Evolutionary conservation across 1,140 invertebrate genomes (phyloP).

Genomic region (Carcinoscorpius rotundicauda): DNA sequence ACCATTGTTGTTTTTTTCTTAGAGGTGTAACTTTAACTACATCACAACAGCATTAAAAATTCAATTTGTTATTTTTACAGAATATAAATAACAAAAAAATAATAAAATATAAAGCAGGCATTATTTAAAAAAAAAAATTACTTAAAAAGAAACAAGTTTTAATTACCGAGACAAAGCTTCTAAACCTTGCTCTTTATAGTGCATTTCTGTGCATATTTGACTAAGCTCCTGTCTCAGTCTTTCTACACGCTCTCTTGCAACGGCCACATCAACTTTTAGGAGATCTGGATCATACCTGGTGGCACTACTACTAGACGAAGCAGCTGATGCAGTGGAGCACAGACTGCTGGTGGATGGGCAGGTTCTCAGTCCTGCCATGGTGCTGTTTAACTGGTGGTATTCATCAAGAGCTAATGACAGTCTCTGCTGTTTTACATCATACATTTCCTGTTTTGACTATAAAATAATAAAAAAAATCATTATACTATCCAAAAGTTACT

Average conservation of each 20-base stretch:
- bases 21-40: too few relatives aligned
- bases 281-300: conserved; percentile 90
- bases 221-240: conserved; percentile 78
- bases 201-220: conserved; percentile 82
- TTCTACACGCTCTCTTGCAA: conserved; percentile 75
- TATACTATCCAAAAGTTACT: too few relatives aligned
- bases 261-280: conserved; percentile 77
- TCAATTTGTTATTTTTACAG: too few relatives aligned
- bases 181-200: conserved; percentile 78
- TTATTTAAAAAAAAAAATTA: conserved; percentile 2
- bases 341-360: conserved; percentile 20
- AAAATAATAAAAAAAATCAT: conserved; percentile 27
- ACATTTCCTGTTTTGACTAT: conserved; percentile 91
- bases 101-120: conserved; percentile 3
- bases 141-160: conserved; percentile 5
- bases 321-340: conserved; percentile 18
- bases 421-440: conserved; percentile 87
- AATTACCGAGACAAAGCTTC: conserved; percentile 77
- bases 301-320: conserved; percentile 71
- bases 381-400: conserved; percentile 84
- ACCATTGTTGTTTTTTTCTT: too few relatives aligned
- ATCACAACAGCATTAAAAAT: too few relatives aligned
- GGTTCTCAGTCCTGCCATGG: conserved; percentile 48
- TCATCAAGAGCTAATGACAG: conserved; percentile 86
- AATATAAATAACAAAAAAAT: conserved; percentile 12